Conservation (phyloP, 2,797 vertebrate genomes). For the Acridotheres tristis region DNA sequence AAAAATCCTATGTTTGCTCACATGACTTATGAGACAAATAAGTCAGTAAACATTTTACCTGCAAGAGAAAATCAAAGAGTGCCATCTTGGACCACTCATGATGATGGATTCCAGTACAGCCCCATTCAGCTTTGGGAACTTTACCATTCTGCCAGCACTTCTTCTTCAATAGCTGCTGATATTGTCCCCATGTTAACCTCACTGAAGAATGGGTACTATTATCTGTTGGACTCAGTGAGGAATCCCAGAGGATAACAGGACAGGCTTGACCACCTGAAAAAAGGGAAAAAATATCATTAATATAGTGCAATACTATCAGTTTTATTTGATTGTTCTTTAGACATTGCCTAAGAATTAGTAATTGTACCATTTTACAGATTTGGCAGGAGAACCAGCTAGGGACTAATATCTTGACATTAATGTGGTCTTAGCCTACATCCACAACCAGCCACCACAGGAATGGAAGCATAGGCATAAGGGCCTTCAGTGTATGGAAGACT, state of each 20-base stretch:
- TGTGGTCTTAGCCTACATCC: slow-evolving; percentile 43
- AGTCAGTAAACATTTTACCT: slow-evolving; percentile 77
- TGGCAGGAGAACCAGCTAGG: slow-evolving; percentile 13
- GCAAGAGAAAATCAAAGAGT: slow-evolving; percentile 94
- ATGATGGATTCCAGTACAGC: slow-evolving; percentile 88
- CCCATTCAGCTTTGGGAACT: slow-evolving; percentile 83
- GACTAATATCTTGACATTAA: slow-evolving; percentile 8
- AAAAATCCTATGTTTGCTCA: background rate
- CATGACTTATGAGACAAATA: background rate
- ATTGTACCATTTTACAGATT: background rate
- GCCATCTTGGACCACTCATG: slow-evolving; percentile 94
- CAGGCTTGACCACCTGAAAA: slow-evolving; percentile 81
- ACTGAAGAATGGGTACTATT: slow-evolving; percentile 77
- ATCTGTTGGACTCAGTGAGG: slow-evolving; percentile 80
- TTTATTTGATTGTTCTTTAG: background rate
- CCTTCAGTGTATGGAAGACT: background rate
- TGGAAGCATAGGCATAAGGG: slow-evolving; percentile 39
- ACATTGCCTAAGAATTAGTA: background rate
- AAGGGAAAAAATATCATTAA: background rate
- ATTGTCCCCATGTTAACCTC: slow-evolving; percentile 86
- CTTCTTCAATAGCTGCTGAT: slow-evolving; percentile 86
- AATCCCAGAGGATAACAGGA: slow-evolving; percentile 89
- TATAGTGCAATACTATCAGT: background rate
- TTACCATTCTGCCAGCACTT: slow-evolving; percentile 89
- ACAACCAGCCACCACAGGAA: slow-evolving; percentile 47